Evolutionary conservation across 2,888 invertebrate species (phyloP), one percentile per base, ranked within the genome.

Genomic region (Thumatha senex): DNA sequence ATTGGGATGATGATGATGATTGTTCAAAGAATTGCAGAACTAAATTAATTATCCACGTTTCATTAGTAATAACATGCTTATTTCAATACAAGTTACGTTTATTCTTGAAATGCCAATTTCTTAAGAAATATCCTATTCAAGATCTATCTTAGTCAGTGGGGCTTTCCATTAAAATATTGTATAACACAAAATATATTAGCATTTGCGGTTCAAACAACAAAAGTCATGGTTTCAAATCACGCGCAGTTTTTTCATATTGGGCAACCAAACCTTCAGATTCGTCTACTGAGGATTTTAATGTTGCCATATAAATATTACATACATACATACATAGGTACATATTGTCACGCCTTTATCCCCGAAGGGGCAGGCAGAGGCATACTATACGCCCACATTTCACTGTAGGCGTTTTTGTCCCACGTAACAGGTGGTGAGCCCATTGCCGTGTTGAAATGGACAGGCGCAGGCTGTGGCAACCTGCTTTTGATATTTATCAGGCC

Each of bases 181-280:
- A 73, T 65, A 70, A 49, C 43, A 72, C 67, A 74, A 74, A 69
- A 57, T 68, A 67, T 77, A 86, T 88, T 86, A 83, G 69, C 85
- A 87, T 87, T 86, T 83, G 73, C 66, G n/a, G 67, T 60, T 55
- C 46, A 51, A 60, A 67, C 77, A 69, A 87, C 84, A 84, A 84
- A 71, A 56, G 62, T 56, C 47, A 61, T 53, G 68, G 63, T 86
- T 86, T 82, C 84, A 64, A 82, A 83, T 83, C 88, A 87, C 87
- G 86, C 83, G 73, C 84, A 74, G 71, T 61, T 72, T 61, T 72
- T 73, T 75, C 74, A 71, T 80, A 79, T 84, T 85, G 77, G 81
- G 82, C 72, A 82, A 88, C 80, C 72, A 75, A 74, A 75, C 70
- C 77, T 73, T 70, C 63, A 78, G 76, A 84, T 79, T 80, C 76